These are phyloP conservation scores for Montifringilla adamsi DNA, from an alignment of 2,113 vertebrate species.

Conservation along the genomic window DNA sequence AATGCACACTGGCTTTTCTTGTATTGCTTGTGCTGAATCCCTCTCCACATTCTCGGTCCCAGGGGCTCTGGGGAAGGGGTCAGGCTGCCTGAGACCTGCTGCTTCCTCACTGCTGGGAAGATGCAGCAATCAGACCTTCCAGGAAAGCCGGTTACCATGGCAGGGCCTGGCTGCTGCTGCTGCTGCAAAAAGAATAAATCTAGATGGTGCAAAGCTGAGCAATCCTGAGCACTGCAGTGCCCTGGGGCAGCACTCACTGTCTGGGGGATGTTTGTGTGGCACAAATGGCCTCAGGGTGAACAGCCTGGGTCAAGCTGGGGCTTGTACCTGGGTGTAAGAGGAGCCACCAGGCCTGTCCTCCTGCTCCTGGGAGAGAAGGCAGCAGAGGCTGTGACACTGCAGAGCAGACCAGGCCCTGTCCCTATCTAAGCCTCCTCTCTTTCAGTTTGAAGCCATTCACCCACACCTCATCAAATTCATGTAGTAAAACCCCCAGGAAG, in stretches of 20 bases:
- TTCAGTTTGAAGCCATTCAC: not conserved
- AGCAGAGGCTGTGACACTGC: not conserved
- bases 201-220: not conserved
- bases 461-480: not conserved
- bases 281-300: not conserved
- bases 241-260: not conserved
- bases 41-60: fast-evolving
- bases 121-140: not conserved
- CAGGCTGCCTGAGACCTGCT: not conserved
- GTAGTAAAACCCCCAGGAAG: fast-evolving
- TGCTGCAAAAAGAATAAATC: not conserved
- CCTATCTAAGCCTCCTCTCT: not conserved
- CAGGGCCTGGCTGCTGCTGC: not conserved
- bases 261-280: not conserved
- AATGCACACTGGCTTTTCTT: not conserved
- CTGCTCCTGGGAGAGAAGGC: not conserved
- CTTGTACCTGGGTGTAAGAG: not conserved
- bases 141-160: not conserved
- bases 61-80: not conserved
- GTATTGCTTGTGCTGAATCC: not conserved
- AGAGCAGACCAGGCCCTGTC: not conserved
- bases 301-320: not conserved
- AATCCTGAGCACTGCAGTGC: not conserved
- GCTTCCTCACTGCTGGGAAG: not conserved
- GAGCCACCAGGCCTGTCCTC: not conserved